Percentiles rank a stretch among this genome's conserved stretches.
phyloP scores from a whole-genome alignment of 2,113 vertebrate species.

The Prunella himalayana region DNA sequence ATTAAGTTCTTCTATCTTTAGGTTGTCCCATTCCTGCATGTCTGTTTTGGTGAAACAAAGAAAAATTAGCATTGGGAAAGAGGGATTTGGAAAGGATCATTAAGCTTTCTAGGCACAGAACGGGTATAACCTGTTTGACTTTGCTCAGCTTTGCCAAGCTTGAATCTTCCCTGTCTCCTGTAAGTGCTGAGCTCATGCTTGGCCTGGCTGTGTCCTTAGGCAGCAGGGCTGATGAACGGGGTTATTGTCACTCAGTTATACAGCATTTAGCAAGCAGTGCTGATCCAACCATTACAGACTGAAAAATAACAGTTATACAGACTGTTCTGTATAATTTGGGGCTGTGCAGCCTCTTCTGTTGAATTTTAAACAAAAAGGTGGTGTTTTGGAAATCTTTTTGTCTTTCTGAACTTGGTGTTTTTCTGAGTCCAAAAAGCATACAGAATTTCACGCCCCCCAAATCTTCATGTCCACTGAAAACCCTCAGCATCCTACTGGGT shows the following conservation, averaged over 20 bases:
- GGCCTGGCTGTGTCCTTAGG: background rate
- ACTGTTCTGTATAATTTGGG: background rate
- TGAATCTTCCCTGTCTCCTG: background rate
- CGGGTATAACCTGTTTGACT: conserved; percentile 22
- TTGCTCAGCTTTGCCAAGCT: background rate
- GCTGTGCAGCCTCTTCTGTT: background rate
- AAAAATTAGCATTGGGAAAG: background rate
- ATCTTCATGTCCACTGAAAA: background rate
- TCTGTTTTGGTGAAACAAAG: conserved; percentile 12
- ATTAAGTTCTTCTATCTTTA: background rate
- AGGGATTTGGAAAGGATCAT: background rate
- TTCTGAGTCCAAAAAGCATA: background rate
- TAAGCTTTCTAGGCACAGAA: conserved; percentile 42
- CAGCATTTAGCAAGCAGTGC: background rate
- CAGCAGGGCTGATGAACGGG: background rate
- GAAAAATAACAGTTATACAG: background rate
- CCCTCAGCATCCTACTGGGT: background rate
- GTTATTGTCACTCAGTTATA: background rate
- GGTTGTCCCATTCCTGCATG: background rate
- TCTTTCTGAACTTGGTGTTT: background rate
- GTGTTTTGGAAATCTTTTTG: background rate
- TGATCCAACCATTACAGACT: background rate
- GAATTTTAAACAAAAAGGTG: background rate
- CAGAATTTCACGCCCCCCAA: background rate
- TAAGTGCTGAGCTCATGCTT: background rate